A percentile compares a stretch with the other conserved stretches of the same genome.
These are phyloP conservation scores for Armadillidium nasatum DNA, from an alignment of 1,140 invertebrate genomes.

Conservation along the genomic window DNA sequence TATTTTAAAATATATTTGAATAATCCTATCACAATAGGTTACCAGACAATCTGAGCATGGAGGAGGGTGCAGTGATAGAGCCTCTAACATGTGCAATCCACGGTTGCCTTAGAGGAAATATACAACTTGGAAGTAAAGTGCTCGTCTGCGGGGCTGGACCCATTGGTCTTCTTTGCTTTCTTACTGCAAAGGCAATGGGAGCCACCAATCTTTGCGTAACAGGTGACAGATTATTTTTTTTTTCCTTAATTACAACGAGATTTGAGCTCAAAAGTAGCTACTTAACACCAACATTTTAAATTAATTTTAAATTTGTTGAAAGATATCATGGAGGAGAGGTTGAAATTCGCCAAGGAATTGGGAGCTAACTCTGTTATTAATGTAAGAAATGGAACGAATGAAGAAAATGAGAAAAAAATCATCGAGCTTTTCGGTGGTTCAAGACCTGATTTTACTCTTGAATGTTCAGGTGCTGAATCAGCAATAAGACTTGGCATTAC, in stretches of 20 bases:
- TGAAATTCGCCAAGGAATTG: conserved; percentile 74
- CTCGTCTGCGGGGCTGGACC: conserved; percentile 86
- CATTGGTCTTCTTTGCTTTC: conserved; percentile 77
- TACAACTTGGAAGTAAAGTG: conserved; percentile 67
- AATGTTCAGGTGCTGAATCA: conserved; percentile 79
- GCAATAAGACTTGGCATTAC: conserved; percentile 68
- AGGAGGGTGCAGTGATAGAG: conserved; percentile 88
- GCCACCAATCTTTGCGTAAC: conserved; percentile 74
- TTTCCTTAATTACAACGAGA: too few species aligned
- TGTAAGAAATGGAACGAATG: conserved; percentile 53
- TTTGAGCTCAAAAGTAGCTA: neutral
- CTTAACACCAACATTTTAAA: neutral
- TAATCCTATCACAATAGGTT: conserved; percentile 16
- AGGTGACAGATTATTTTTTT: conserved; percentile 53
- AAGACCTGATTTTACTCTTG: conserved; percentile 72
- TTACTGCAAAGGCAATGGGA: conserved; percentile 82
- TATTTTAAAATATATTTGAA: neutral
- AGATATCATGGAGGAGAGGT: conserved; percentile 70
- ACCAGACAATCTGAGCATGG: conserved; percentile 65
- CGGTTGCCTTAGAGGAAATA: conserved; percentile 71
- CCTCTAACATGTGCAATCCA: conserved; percentile 88
- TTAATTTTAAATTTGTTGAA: conserved; percentile 48
- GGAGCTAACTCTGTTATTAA: conserved; percentile 71
- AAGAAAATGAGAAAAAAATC: conserved; percentile 58
- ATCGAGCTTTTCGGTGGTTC: conserved; percentile 59